Conservation (phyloP, 2,888 invertebrate genomes). For the Automeris io region DNA sequence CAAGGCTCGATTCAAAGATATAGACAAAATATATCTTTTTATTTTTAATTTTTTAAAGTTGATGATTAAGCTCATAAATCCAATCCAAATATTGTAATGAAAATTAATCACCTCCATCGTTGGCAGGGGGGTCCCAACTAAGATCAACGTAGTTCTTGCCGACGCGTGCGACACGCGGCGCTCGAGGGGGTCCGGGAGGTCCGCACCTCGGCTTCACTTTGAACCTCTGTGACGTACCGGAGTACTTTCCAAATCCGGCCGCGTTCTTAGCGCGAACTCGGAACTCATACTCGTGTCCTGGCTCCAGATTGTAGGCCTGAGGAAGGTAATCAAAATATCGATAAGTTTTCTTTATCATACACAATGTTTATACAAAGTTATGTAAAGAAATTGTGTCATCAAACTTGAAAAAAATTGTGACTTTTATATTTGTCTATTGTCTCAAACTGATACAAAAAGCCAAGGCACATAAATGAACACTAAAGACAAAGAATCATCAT, state of each 20-base stretch:
- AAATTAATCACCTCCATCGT: conserved; percentile 84
- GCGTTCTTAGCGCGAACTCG: conserved; percentile 98
- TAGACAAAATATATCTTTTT: too few relatives aligned
- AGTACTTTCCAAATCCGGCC: conserved; percentile 97
- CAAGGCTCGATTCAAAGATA: too few relatives aligned
- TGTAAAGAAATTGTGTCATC: too few relatives aligned
- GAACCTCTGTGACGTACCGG: conserved; percentile 87
- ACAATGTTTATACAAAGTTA: too few relatives aligned
- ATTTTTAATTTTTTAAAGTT: neutral
- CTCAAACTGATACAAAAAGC: too few relatives aligned
- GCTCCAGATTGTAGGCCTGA: conserved; percentile 84
- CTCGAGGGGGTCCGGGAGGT: conserved; percentile 90
- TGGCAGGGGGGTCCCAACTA: conserved; percentile 92
- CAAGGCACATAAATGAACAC: too few relatives aligned
- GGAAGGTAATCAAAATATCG: too few relatives aligned
- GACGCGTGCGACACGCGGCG: conserved; percentile 88
- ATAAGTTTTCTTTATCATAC: too few relatives aligned
- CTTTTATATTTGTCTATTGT: too few relatives aligned
- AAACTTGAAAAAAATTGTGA: too few relatives aligned
- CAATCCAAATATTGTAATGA: neutral
- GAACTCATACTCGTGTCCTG: conserved; percentile 98
- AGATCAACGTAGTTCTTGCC: conserved; percentile 96
- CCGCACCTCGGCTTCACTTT: conserved; percentile 91
- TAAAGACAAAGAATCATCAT: too few relatives aligned
- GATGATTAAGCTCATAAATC: neutral